Conservation (phyloP, 2,113 vertebrate species). For the Mustelus asterias region DNA sequence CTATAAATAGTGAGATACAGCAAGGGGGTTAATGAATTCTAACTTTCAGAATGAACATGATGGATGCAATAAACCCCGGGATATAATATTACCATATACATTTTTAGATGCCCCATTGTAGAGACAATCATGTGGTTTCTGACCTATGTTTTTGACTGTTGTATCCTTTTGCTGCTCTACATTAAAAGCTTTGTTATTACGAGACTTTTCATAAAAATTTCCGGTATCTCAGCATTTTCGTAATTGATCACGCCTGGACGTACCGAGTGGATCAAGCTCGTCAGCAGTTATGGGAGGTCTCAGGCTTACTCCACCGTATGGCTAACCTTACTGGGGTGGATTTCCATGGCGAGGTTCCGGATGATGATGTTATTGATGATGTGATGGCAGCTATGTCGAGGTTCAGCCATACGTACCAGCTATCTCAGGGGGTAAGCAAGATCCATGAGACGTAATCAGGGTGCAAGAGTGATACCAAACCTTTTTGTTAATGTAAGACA, state of each 20-base stretch:
- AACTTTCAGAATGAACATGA: not conserved
- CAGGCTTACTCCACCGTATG: slow-evolving; percentile 80
- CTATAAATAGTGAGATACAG: not conserved
- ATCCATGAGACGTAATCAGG: not conserved
- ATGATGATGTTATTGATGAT: slow-evolving; percentile 58
- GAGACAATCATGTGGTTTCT: not conserved
- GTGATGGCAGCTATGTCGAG: slow-evolving; percentile 87
- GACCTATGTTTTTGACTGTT: not conserved
- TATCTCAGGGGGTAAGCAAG: slow-evolving; percentile 74
- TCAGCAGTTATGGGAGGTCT: slow-evolving; percentile 71
- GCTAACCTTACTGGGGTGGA: slow-evolving; percentile 74
- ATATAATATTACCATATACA: not conserved
- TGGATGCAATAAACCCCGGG: not conserved
- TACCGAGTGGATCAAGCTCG: slow-evolving; percentile 64
- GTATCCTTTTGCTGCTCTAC: not conserved
- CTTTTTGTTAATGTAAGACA: not conserved
- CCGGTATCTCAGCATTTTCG: slow-evolving; percentile 68
- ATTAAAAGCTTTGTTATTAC: not conserved
- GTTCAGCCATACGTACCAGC: slow-evolving; percentile 91
- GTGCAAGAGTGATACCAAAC: not conserved
- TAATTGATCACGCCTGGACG: slow-evolving; percentile 92
- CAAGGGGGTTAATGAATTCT: not conserved
- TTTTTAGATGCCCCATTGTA: not conserved
- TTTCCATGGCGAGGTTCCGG: slow-evolving; percentile 76
- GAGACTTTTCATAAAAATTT: not conserved